Percentiles rank a stretch among this genome's conserved stretches.
Conservation (phyloP, 2,797 vertebrate genomes). For the Garrulus glandarius region DNA sequence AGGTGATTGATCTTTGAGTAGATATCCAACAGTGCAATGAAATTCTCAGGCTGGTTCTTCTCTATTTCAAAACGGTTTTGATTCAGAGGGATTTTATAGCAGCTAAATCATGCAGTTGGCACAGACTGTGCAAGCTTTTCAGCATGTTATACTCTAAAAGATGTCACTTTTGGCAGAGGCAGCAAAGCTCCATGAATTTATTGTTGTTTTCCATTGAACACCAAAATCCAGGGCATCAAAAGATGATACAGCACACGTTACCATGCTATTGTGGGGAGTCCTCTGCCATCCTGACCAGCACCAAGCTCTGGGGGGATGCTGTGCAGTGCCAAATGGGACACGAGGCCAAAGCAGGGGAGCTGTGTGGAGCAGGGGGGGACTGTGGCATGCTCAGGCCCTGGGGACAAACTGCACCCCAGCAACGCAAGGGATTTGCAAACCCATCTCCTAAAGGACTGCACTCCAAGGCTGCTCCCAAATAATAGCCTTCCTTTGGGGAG, state of each 20-base stretch:
- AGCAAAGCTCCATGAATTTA: conserved; percentile 75
- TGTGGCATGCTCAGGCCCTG: not conserved
- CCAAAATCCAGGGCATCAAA: conserved; percentile 47
- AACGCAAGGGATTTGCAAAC: not conserved
- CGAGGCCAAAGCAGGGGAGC: not conserved
- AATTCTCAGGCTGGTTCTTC: conserved; percentile 78
- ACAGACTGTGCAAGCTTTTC: conserved; percentile 72
- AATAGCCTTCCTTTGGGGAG: not conserved
- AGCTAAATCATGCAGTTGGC: conserved; percentile 78
- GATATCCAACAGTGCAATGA: conserved; percentile 75
- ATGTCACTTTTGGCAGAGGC: conserved; percentile 78
- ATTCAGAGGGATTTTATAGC: conserved; percentile 78
- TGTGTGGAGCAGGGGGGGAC: not conserved
- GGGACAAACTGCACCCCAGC: not conserved
- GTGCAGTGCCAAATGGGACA: not conserved
- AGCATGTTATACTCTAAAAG: conserved; percentile 73
- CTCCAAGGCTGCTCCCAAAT: not conserved
- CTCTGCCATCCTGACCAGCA: not conserved
- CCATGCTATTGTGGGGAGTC: not conserved
- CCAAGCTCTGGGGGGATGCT: not conserved
- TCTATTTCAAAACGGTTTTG: conserved; percentile 76
- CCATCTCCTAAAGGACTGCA: not conserved
- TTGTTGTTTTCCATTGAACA: conserved; percentile 57
- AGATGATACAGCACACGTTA: not conserved
- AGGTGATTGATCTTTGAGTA: conserved; percentile 79